Percentiles rank a stretch among this genome's conserved stretches.
These are phyloP conservation scores for Montipora sp. DNA, from an alignment of 64 coral and sea anemone species.

Conservation along the genomic window DNA sequence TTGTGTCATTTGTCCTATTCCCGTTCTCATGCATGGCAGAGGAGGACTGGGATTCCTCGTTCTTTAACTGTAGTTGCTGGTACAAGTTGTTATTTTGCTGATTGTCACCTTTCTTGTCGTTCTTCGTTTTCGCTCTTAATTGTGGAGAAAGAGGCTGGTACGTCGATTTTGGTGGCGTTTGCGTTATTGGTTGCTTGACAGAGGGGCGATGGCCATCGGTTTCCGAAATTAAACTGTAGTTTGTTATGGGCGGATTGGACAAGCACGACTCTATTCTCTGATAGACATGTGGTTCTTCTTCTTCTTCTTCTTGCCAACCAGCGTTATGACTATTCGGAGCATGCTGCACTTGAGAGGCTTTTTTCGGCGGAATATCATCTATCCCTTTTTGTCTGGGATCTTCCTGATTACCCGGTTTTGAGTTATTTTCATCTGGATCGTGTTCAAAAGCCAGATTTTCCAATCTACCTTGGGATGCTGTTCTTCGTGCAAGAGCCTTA, in stretches of 20 bases:
- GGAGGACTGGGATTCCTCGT: background rate
- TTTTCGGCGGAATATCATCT: background rate
- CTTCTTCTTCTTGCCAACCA: background rate
- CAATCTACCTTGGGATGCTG: background rate
- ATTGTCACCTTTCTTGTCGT: background rate
- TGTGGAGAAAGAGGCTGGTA: constrained; percentile 15
- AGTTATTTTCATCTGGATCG: background rate
- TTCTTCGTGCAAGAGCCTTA: background rate
- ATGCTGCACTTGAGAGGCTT: background rate
- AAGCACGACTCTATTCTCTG: constrained; percentile 14
- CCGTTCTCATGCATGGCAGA: background rate
- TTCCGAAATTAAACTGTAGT: background rate
- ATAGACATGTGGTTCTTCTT: constrained; percentile 9
- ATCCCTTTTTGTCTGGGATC: background rate
- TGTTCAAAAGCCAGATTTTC: background rate
- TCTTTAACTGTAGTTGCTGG: background rate
- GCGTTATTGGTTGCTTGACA: background rate
- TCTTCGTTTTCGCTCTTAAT: background rate
- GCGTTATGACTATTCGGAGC: background rate
- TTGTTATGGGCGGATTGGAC: background rate
- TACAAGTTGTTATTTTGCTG: background rate
- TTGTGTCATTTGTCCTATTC: too few relatives aligned
- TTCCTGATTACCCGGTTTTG: background rate
- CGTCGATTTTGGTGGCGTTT: too few relatives aligned
- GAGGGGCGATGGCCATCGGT: background rate